A percentile compares a stretch with the other conserved stretches of the same genome.
Conservation (phyloP, 1,140 invertebrate genomes). For the Leptinotarsa undecemlineata region DNA sequence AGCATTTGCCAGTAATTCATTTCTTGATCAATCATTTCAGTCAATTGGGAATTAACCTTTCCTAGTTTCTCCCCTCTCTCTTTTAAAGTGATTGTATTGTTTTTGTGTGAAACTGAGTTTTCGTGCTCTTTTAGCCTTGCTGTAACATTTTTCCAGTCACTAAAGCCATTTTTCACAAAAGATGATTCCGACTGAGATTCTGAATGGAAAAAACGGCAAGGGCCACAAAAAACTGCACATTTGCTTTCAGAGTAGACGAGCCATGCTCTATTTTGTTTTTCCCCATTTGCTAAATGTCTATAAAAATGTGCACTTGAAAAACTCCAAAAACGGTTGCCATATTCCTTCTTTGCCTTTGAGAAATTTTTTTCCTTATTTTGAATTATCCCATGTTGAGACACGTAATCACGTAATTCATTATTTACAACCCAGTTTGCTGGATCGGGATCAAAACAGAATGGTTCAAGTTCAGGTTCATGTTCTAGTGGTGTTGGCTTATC, state of each 20-base stretch:
- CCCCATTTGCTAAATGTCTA: slow-evolving; percentile 34
- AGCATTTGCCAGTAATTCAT: slow-evolving; percentile 19
- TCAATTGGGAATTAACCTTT: neutral
- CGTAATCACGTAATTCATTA: slow-evolving; percentile 35
- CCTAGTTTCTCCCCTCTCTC: slow-evolving; percentile 1
- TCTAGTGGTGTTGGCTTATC: slow-evolving; percentile 12
- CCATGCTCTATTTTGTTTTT: slow-evolving; percentile 20
- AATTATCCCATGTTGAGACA: slow-evolving; percentile 26
- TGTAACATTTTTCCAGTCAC: slow-evolving; percentile 31
- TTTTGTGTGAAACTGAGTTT: neutral
- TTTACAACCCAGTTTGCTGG: slow-evolving; percentile 41
- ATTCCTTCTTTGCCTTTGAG: slow-evolving; percentile 34
- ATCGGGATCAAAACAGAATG: slow-evolving; percentile 15
- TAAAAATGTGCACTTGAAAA: slow-evolving; percentile 31
- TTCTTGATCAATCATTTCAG: slow-evolving; percentile 9
- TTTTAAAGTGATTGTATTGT: slow-evolving; percentile 11
- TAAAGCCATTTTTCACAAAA: slow-evolving; percentile 11
- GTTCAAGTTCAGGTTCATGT: slow-evolving; percentile 7
- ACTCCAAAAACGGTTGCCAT: slow-evolving; percentile 24
- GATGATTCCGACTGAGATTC: neutral
- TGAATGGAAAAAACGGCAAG: slow-evolving; percentile 40
- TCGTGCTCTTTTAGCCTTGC: slow-evolving; percentile 18
- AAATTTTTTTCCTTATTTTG: slow-evolving; percentile 40
- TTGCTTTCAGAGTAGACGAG: slow-evolving; percentile 33
- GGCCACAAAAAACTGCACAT: slow-evolving; percentile 12